These are phyloP conservation scores for Antigone vipio DNA, from an alignment of 2,113 vertebrate species.

Conservation along the genomic window DNA sequence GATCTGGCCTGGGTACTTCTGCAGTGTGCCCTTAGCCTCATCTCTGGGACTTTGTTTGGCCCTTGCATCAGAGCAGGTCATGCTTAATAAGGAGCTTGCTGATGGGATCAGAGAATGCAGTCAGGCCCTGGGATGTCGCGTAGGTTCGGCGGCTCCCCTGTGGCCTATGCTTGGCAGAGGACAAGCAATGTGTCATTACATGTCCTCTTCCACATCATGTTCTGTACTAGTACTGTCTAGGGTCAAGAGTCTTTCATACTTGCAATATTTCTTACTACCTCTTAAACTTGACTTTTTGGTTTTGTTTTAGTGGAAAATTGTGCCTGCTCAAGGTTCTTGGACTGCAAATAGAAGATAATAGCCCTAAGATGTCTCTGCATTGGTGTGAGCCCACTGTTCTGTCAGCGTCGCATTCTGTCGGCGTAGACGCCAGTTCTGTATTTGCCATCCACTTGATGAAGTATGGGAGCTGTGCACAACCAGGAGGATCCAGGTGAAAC, in stretches of 20 bases:
- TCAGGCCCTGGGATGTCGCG: neutral
- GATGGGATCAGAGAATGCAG: neutral
- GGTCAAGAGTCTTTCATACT: neutral
- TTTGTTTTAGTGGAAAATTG: neutral
- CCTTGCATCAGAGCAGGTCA: neutral
- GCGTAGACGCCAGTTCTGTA: neutral
- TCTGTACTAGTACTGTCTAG: neutral
- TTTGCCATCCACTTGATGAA: too few relatives aligned
- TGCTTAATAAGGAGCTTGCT: neutral
- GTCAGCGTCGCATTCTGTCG: neutral
- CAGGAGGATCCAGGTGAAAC: neutral
- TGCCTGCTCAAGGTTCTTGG: neutral
- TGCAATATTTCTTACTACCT: neutral
- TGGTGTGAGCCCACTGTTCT: neutral
- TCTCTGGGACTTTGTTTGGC: neutral
- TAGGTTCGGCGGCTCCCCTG: neutral
- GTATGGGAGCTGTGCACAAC: neutral
- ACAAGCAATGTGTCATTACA: neutral
- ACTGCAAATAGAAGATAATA: too few relatives aligned
- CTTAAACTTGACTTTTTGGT: neutral
- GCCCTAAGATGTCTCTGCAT: neutral
- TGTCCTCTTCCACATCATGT: too few relatives aligned
- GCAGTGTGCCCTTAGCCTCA: neutral
- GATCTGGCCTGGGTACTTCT: neutral
- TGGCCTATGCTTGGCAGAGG: too few relatives aligned